Conservation (phyloP, 2,888 invertebrate species). For the Corythucha ciliata region DNA sequence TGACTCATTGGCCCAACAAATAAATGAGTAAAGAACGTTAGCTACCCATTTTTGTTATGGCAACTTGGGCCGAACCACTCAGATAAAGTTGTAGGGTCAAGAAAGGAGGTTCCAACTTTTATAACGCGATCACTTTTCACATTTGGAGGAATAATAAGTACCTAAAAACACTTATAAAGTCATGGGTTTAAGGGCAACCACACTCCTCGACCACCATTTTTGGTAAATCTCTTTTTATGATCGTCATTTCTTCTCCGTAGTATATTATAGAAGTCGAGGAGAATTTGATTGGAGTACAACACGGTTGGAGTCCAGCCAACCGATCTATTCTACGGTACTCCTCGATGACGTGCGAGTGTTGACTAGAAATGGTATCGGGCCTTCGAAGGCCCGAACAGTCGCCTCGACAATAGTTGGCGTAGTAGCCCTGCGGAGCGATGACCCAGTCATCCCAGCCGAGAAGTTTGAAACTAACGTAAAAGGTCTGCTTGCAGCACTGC, state of each 20-base stretch:
- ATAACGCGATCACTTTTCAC: not conserved
- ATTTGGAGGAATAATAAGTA: not conserved
- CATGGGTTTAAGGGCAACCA: slow-evolving; percentile 68
- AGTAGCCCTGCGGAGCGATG: slow-evolving; percentile 80
- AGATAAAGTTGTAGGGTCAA: too few species aligned
- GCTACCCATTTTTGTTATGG: too few species aligned
- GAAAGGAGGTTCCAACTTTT: too few species aligned
- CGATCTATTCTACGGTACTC: slow-evolving; percentile 71
- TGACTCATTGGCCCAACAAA: too few species aligned
- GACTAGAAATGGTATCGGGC: slow-evolving; percentile 73
- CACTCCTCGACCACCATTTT: slow-evolving; percentile 96
- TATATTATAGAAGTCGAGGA: slow-evolving; percentile 87
- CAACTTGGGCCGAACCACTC: too few species aligned
- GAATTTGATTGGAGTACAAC: slow-evolving; percentile 86
- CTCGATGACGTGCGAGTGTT: slow-evolving; percentile 79
- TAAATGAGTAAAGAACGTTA: too few species aligned
- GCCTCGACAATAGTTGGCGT: slow-evolving; percentile 88
- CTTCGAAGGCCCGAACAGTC: slow-evolving; percentile 69
- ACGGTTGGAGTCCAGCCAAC: slow-evolving; percentile 72
- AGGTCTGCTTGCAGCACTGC: slow-evolving; percentile 80
- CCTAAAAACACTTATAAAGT: not conserved
- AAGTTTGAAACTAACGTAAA: slow-evolving; percentile 84
- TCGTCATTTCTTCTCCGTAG: slow-evolving; percentile 79
- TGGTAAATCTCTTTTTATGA: slow-evolving; percentile 86
- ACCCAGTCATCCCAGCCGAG: slow-evolving; percentile 95